Percentiles rank a stretch among this genome's conserved stretches.
Evolutionary conservation across 2,113 vertebrate species (phyloP).

Genomic region (Apodemus speciosus): DNA sequence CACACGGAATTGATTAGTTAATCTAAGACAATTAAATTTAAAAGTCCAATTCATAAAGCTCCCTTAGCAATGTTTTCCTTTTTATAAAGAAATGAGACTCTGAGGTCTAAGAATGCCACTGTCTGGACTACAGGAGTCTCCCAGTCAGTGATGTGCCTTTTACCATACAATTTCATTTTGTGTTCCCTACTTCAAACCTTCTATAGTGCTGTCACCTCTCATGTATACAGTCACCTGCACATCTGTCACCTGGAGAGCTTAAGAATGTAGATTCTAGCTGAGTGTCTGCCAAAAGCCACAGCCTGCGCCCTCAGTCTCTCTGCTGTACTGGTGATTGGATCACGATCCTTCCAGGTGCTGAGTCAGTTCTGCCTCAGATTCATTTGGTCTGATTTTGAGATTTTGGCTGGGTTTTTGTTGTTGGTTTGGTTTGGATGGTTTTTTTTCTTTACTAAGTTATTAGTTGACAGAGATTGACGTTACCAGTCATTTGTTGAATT

Average conservation of each 20-base stretch:
- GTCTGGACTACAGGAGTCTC: neutral
- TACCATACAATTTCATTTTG: neutral
- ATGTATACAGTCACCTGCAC: neutral
- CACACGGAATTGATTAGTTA: neutral
- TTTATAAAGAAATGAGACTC: neutral
- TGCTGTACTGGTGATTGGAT: neutral
- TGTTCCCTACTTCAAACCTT: neutral
- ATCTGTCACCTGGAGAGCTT: neutral
- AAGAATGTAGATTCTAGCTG: neutral
- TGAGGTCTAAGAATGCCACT: neutral
- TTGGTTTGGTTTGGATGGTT: too few species aligned
- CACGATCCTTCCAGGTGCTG: neutral
- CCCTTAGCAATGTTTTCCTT: neutral
- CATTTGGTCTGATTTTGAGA: neutral
- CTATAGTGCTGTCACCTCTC: neutral
- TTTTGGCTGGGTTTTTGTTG: neutral
- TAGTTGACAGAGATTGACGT: neutral
- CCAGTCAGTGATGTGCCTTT: too few species aligned
- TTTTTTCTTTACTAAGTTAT: neutral
- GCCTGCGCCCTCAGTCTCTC: neutral
- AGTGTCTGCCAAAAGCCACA: fast-evolving
- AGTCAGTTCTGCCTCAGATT: neutral
- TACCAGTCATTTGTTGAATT: neutral
- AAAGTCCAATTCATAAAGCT: neutral
- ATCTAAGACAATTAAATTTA: neutral